phyloP scores from a whole-genome alignment of 2,888 invertebrate genomes.

The Acutogordius australiensis region DNA sequence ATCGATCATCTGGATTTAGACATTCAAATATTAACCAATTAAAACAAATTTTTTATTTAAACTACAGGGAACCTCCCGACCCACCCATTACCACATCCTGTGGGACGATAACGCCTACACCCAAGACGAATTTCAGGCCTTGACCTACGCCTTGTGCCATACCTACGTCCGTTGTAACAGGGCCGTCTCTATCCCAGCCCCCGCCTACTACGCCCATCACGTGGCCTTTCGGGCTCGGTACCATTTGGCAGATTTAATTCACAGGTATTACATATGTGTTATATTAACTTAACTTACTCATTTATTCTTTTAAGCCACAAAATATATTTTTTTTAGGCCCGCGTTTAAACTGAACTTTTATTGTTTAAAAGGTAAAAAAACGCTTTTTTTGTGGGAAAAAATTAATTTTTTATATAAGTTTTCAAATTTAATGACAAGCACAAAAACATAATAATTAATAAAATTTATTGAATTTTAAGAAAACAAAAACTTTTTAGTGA shows the following conservation, averaged over 20 bases:
- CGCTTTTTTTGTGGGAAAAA: not conserved
- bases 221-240: conserved; percentile 80
- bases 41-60: not conserved
- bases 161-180: conserved; percentile 96
- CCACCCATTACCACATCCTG: conserved; percentile 93
- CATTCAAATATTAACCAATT: too few species aligned
- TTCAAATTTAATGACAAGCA: too few species aligned
- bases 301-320: too few species aligned
- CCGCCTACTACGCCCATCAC: conserved; percentile 91
- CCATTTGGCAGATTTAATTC: not conserved
- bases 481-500: too few species aligned
- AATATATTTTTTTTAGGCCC: not conserved
- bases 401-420: too few species aligned
- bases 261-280: too few species aligned
- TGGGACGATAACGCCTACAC: conserved; percentile 99
- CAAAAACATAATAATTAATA: too few species aligned
- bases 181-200: conserved; percentile 92
- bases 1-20: too few species aligned
- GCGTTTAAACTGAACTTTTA: not conserved
- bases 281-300: too few species aligned
- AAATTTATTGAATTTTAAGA: too few species aligned
- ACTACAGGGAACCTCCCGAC: conserved; percentile 68
- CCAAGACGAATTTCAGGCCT: conserved; percentile 88
- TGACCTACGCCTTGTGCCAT: conserved; percentile 97
- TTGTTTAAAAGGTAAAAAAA: not conserved